Base-by-base conservation (phyloP, 2,888 invertebrate species). In the Lycophotia porphyrea region DNA sequence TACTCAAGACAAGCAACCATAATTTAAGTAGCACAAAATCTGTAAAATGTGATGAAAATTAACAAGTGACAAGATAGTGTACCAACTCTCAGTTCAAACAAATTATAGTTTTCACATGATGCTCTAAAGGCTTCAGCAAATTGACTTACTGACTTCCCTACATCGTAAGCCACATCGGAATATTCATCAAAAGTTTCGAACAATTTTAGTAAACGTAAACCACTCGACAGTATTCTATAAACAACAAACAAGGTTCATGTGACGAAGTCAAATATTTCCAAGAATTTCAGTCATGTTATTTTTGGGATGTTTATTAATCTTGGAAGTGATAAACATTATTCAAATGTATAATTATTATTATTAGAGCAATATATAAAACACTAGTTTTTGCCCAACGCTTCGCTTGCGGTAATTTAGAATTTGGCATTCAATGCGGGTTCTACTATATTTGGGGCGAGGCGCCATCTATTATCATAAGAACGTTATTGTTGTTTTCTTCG, bases 111-210 rank as follows among this genome's bases (percentile, higher is more conserved):
- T 34, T 34, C 24, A 55, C 24, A 34, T 18, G 13, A 55, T 71
- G 24, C 4, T 49, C 1, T 21, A 13, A 39, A 44, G 9, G 0
- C 27, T 73, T 64, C 3, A 27, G 58, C 21, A 55, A 78, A 74
- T 79, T 79, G 80, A 49, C 34, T 69, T 71, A 61, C 80, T 83
- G 61, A 27, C 36, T 74, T 58, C 21, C 36, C 65, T 69, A 61
- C 49, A 47, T 47, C 2, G 39, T 44, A 63, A 55, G 31, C 65
- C 67, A 64, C 71, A 61, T 71, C 31, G 27, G 61, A 71, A 80
- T 75, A 61, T 80, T 80, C 67, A 81, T 84, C 67, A 84, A 84
- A 84, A 81, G 66, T 81, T 84, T 63, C 18, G 31, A 84, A 70
- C 70, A 72, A 72, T 76, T 84, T 76, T 74, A 76, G 76, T 36